Evolutionary conservation across 1,140 invertebrate species (phyloP).

Genomic region (Drosophila pseudoobscura): DNA sequence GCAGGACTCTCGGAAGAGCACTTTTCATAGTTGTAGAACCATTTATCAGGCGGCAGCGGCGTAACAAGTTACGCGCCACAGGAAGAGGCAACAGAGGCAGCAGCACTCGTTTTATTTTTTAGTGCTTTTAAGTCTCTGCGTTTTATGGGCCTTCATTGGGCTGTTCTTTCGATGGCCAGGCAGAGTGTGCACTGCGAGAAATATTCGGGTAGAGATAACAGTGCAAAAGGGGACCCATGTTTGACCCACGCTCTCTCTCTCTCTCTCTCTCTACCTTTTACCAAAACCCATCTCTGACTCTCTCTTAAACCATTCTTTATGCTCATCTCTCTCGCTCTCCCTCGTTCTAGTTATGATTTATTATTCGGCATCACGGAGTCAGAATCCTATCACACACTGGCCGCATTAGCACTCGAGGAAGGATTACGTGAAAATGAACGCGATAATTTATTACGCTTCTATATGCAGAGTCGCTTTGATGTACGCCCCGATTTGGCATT

Average conservation of each 20-base stretch:
- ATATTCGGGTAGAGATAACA: neutral
- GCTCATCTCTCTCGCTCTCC: conserved; percentile 8
- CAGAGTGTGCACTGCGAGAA: conserved; percentile 36
- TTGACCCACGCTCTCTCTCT: conserved; percentile 14
- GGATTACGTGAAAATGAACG: conserved; percentile 92
- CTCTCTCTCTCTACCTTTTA: neutral
- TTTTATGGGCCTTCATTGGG: conserved; percentile 52
- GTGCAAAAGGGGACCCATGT: conserved; percentile 39
- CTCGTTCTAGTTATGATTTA: conserved; percentile 89
- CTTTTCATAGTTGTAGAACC: conserved; percentile 41
- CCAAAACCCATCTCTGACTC: neutral
- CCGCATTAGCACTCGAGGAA: conserved; percentile 87
- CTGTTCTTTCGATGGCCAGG: conserved; percentile 15
- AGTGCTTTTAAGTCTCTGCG: conserved; percentile 50
- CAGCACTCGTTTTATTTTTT: conserved; percentile 49
- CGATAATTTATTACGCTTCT: conserved; percentile 91
- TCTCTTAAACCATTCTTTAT: neutral
- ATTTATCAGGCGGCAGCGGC: conserved; percentile 63
- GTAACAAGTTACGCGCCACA: conserved; percentile 73
- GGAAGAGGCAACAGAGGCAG: conserved; percentile 22
- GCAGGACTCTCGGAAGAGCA: conserved; percentile 1
- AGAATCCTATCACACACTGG: conserved; percentile 93
- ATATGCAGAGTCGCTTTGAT: conserved; percentile 87
- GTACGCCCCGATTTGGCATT: conserved; percentile 86
- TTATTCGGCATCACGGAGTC: conserved; percentile 94